Percentiles rank a stretch among this genome's conserved stretches.
phyloP scores from a whole-genome alignment of 1,140 invertebrate genomes.

The Bathynomus jamesi region DNA sequence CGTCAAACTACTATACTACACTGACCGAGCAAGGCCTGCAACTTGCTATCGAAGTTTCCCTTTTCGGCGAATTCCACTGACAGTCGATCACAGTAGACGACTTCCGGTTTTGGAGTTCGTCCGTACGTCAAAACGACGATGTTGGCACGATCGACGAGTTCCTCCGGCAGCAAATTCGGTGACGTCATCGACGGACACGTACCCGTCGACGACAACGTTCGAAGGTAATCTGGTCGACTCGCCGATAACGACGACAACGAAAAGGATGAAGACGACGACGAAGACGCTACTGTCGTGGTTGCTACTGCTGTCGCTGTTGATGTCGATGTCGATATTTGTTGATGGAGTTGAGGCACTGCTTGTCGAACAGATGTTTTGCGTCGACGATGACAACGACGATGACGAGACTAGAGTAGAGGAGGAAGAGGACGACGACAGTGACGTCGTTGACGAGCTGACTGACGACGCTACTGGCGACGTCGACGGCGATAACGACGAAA shows the following conservation, averaged over 20 bases:
- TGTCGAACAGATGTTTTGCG: too few relatives aligned
- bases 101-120: conserved; percentile 58
- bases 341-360: too few relatives aligned
- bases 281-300: conserved; percentile 1
- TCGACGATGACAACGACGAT: too few relatives aligned
- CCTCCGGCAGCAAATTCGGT: conserved; percentile 7
- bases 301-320: not conserved
- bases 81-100: conserved; percentile 69
- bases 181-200: not conserved
- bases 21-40: conserved; percentile 61
- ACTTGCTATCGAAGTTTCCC: conserved; percentile 53
- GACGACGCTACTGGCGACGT: not conserved
- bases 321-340: not conserved
- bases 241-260: conserved; percentile 38
- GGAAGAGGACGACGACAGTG: not conserved
- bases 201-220: not conserved
- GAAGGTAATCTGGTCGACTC: not conserved
- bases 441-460: not conserved
- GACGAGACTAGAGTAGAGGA: too few relatives aligned
- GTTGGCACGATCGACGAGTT: conserved; percentile 8
- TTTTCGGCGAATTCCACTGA: conserved; percentile 59
- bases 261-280: conserved; percentile 14
- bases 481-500: not conserved
- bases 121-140: conserved; percentile 29
- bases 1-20: conserved; percentile 5